Evolutionary conservation across 2,113 vertebrate species (phyloP), one percentile per base, ranked within the genome.

Genomic region (Muscicapa adusta): DNA sequence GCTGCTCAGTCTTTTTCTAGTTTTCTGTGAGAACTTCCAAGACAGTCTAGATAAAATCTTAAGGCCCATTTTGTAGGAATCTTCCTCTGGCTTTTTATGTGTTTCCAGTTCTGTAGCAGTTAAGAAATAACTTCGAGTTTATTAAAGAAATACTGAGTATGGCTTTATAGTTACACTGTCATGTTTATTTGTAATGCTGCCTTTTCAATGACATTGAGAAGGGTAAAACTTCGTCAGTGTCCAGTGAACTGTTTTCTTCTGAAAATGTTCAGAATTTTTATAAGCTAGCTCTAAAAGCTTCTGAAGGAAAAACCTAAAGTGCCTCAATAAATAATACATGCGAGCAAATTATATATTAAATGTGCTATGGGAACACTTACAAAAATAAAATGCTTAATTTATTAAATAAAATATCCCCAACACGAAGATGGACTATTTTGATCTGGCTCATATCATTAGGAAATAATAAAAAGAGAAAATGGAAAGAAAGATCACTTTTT

Each of bases 91-190:
- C 93, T 89, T 96, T 96, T 96, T 76, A 33, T 94, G 47, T 82
- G 72, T 91, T 96, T 96, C 76, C 96, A 93, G 83, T 91, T 96
- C 97, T 96, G 87, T 95, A 93, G 96, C 20, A 33, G 88, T 96
- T 97, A 92, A 88, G 86, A 96, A 96, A 96, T 96, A 97, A 97
- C 89, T 79, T 47, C 51, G 94, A 95, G 86, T 96, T 96, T 97
- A 96, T 97, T 95, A 96, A 91, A 95, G 96, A 98, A 96, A 97
- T 93, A 94, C 82, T 92, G 80, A 96, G 95, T 97, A 98, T 98
- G 97, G 97, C 98, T 98, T 98, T 97, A 96, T 92, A 97, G 20
- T 97, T 97, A 97, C 93, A 97, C 96, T 97, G 72, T 94, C 94
- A 95, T 96, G 89, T 96, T 90, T 97, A 91, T 97, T 96, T 95